Conservation (phyloP, 2,888 invertebrate species). For the Sussaba pulchella region DNA sequence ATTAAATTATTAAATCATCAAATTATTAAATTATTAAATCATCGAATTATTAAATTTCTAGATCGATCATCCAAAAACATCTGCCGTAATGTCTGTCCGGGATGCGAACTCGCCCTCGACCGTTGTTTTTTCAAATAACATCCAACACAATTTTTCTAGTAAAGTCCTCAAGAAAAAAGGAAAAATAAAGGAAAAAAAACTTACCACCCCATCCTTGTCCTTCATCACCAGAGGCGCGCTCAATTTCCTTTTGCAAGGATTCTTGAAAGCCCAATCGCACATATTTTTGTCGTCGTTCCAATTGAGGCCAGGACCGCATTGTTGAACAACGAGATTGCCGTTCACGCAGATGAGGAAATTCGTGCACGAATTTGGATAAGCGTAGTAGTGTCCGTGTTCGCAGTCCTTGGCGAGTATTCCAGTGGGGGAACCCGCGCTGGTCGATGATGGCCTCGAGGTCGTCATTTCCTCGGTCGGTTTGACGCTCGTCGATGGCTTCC, state of each 20-base stretch:
- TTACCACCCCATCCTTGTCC: slow-evolving; percentile 48
- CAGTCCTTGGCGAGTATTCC: slow-evolving; percentile 83
- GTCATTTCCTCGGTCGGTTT: slow-evolving; percentile 22
- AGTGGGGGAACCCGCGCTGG: slow-evolving; percentile 57
- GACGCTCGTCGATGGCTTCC: slow-evolving; percentile 55
- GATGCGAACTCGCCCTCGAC: too few species aligned
- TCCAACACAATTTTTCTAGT: too few species aligned
- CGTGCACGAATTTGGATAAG: slow-evolving; percentile 89
- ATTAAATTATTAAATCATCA: too few species aligned
- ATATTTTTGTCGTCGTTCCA: slow-evolving; percentile 89
- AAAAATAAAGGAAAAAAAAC: too few species aligned
- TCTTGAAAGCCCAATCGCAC: slow-evolving; percentile 91
- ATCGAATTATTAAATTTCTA: too few species aligned
- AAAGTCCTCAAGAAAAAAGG: too few species aligned
- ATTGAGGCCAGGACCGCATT: slow-evolving; percentile 91
- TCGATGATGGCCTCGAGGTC: slow-evolving; percentile 62
- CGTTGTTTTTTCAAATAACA: too few species aligned
- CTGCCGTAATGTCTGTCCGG: too few species aligned
- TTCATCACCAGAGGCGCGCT: slow-evolving; percentile 60
- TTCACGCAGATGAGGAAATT: slow-evolving; percentile 93
- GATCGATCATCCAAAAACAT: too few species aligned
- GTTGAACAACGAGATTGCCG: slow-evolving; percentile 88
- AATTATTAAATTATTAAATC: too few species aligned
- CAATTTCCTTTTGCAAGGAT: slow-evolving; percentile 75
- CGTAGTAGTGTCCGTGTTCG: slow-evolving; percentile 90